These are phyloP conservation scores for Actinia equina DNA, from an alignment of 64 coral and sea anemone species.

Conservation along the genomic window DNA sequence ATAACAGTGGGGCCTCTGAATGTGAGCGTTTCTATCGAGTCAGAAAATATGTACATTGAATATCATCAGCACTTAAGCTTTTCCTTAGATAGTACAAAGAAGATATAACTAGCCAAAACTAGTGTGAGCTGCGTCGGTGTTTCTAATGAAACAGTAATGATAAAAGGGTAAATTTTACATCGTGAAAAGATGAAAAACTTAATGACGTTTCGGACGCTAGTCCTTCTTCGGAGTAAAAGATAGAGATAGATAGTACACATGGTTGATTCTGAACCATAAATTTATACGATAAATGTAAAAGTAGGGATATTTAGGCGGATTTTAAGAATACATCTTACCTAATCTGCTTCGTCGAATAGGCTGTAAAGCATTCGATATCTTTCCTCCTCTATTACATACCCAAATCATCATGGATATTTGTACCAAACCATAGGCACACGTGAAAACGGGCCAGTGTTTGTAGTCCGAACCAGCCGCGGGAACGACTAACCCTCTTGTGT, in stretches of 20 bases:
- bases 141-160: too few species aligned
- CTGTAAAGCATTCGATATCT: background rate
- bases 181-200: too few species aligned
- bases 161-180: too few species aligned
- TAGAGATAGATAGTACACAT: too few species aligned
- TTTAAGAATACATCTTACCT: background rate
- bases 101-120: too few species aligned
- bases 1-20: background rate
- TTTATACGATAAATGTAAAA: too few species aligned
- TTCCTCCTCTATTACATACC: background rate
- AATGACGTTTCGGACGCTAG: too few species aligned
- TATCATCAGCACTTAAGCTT: background rate
- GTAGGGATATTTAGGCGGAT: too few species aligned
- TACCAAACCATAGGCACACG: background rate
- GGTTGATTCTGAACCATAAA: too few species aligned
- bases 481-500: background rate
- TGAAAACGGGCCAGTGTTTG: background rate
- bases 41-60: background rate
- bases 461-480: background rate
- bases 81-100: background rate
- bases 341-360: background rate
- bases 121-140: too few species aligned
- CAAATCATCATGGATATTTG: background rate
- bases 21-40: background rate
- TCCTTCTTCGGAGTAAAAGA: too few species aligned